Conservation (phyloP, 2,797 vertebrate genomes). For the Micrastur ruficollis region DNA sequence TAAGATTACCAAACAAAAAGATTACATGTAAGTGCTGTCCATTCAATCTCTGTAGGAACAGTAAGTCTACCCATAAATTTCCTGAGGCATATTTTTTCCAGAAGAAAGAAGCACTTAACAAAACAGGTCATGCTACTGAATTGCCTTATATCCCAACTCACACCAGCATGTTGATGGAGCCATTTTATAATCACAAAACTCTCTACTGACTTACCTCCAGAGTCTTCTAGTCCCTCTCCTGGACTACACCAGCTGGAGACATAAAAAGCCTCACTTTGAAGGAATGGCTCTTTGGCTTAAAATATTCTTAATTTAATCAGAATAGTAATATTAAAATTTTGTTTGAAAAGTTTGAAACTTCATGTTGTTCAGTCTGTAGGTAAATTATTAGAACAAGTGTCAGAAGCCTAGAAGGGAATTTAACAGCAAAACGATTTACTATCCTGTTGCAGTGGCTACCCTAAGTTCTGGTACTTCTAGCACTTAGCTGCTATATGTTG, state of each 20-base stretch:
- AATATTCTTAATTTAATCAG: background rate
- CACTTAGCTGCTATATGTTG: background rate
- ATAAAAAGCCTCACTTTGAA: background rate
- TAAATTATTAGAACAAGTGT: background rate
- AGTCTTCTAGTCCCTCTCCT: background rate
- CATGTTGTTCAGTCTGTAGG: background rate
- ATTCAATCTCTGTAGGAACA: background rate
- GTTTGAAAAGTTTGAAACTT: background rate
- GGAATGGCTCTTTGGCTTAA: background rate
- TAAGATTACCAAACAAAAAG: background rate
- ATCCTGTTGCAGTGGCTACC: background rate
- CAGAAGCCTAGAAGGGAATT: background rate
- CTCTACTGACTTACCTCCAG: background rate
- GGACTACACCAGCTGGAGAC: background rate
- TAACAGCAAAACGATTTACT: background rate
- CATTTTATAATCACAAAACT: background rate
- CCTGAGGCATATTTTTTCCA: background rate
- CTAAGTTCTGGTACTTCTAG: background rate
- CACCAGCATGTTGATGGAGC: background rate
- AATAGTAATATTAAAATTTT: background rate
- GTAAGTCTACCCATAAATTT: background rate
- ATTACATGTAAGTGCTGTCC: background rate
- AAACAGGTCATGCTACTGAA: background rate
- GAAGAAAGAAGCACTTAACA: background rate
- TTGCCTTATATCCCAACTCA: background rate